phyloP scores from a whole-genome alignment of 2,888 invertebrate species.

The Lepidochrysops patricia region DNA sequence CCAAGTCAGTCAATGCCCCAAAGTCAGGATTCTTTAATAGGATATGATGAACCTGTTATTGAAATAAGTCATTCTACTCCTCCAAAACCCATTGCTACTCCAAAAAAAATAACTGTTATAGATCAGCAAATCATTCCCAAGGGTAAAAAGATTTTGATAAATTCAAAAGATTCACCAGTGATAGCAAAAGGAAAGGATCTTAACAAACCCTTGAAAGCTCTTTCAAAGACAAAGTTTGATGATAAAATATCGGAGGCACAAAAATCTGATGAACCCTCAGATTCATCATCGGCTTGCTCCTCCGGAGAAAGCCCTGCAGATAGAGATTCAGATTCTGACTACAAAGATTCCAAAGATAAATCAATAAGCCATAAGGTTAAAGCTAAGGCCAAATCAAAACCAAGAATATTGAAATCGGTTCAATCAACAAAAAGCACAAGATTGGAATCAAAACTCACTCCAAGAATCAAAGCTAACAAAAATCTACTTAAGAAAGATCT shows the following conservation, averaged over 20 bases:
- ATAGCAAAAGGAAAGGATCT: conserved; percentile 59
- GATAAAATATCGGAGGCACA: conserved; percentile 40
- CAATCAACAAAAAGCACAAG: conserved; percentile 39
- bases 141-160: conserved; percentile 60
- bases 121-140: conserved; percentile 69
- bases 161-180: conserved; percentile 45
- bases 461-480: conserved; percentile 46
- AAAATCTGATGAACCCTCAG: conserved; percentile 64
- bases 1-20: conserved; percentile 69
- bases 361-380: conserved; percentile 23
- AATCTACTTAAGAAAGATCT: conserved; percentile 45
- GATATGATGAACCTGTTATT: conserved; percentile 60
- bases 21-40: conserved; percentile 41
- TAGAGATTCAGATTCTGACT: conserved; percentile 77
- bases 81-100: conserved; percentile 55
- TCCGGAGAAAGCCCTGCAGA: conserved; percentile 74
- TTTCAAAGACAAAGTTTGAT: conserved; percentile 47
- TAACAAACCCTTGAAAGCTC: conserved; percentile 47
- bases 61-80: conserved; percentile 60
- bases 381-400: conserved; percentile 34
- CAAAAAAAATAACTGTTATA: conserved; percentile 66
- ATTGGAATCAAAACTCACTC: conserved; percentile 44
- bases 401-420: conserved; percentile 50
- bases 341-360: conserved; percentile 64
- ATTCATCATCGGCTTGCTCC: conserved; percentile 64